Evolutionary conservation across 2,888 invertebrate genomes (phyloP), one percentile per base, ranked within the genome.

Genomic region (Hemistola chrysoprasaria): DNA sequence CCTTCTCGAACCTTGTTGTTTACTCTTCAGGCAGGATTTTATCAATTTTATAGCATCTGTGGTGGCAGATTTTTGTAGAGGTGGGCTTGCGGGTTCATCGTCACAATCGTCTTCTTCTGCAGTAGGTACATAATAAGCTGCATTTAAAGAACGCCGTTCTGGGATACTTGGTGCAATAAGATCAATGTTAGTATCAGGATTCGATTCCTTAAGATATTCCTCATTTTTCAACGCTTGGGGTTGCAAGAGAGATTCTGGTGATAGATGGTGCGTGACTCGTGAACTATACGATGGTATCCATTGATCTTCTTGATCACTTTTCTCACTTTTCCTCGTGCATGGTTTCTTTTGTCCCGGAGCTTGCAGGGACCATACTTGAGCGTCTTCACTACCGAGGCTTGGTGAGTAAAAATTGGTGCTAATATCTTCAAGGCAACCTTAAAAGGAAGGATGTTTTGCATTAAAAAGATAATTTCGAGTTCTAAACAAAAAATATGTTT

Each of bases 291-390:
- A 36, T 11, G 53, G 50, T 22, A 31, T 36, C 49, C 49, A 37
- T n/a, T 39, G 44, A 26, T 47, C 35, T 4, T 30, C 31, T 10
- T 1, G 26, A 25, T 44, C 39, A 22, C 48, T 45, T 10, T 33
- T 34, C 22, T 43, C 40, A 26, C 47, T 50, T 5, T 54, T 52
- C 31, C 46, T 51, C 6, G 42, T 28, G 45, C 66, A 67, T 9
- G 68, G 59, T 43, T 54, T 59, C 7, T 29, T 41, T 31, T 35
- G 41, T 8, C 23, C 40, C 29, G 36, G 36, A 11, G 11, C 25
- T 31, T 24, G 40, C n/a, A 27, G 11, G 8, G 33, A 29, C 32
- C 31, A 38, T 9, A 22, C 5, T 11, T 8, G 9, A 23, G 23
- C 21, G 6, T 5, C 22, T 9, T 39, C 11, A 11, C 30, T 37